phyloP scores from a whole-genome alignment of 1,140 invertebrate genomes.

The Zaprionus capensis region DNA sequence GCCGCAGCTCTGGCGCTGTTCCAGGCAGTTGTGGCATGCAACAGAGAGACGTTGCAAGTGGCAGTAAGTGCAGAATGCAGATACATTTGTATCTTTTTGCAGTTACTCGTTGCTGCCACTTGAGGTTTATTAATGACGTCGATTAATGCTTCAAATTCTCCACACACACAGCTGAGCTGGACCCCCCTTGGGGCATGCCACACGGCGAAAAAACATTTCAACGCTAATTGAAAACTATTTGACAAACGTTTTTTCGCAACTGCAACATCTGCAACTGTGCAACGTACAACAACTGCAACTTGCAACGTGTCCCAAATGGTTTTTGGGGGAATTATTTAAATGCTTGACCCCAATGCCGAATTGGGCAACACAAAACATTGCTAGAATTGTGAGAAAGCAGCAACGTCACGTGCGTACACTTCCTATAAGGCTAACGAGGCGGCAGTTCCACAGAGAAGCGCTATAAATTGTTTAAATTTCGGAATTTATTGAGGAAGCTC shows the following conservation, averaged over 20 bases:
- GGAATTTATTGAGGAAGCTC: not conserved
- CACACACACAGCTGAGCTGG: not conserved
- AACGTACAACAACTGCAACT: conserved; percentile 16
- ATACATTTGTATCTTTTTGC: conserved; percentile 18
- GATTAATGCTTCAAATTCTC: conserved; percentile 27
- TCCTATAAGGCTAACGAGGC: conserved; percentile 4
- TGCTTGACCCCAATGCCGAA: conserved; percentile 33
- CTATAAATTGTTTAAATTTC: not conserved
- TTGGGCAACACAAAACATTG: conserved; percentile 8
- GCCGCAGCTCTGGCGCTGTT: conserved; percentile 31
- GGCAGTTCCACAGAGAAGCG: not conserved
- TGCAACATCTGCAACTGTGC: not conserved
- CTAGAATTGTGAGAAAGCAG: not conserved
- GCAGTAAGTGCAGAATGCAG: conserved; percentile 31
- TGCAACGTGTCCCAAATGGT: conserved; percentile 39
- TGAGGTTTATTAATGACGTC: conserved; percentile 40
- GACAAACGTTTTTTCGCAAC: conserved; percentile 8
- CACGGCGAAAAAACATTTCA: conserved; percentile 14
- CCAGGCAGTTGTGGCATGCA: conserved; percentile 25
- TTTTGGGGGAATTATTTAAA: conserved; percentile 30
- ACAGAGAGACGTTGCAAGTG: not conserved
- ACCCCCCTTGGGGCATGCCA: not conserved
- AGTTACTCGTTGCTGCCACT: conserved; percentile 17
- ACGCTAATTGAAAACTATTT: conserved; percentile 46
- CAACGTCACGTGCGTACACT: not conserved